Percentiles rank a stretch among this genome's conserved stretches.
phyloP scores from a whole-genome alignment of 2,888 invertebrate genomes.

The Caenorhabditis becei region DNA sequence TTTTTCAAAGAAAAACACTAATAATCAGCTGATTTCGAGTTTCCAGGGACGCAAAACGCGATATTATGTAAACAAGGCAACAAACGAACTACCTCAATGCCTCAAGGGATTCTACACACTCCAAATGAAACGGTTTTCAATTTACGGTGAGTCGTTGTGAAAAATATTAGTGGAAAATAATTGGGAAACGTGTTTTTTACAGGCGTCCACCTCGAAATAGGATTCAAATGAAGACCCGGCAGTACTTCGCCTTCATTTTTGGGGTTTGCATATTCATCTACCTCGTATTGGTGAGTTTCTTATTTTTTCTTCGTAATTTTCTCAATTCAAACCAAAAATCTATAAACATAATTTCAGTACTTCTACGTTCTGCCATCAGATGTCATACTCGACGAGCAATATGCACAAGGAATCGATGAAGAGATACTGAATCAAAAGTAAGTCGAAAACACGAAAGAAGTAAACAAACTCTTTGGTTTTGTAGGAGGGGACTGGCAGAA shows the following conservation, averaged over 20 bases:
- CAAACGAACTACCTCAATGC: slow-evolving; percentile 26
- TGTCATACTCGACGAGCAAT: slow-evolving; percentile 54
- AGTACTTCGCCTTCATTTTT: slow-evolving; percentile 38
- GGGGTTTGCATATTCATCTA: slow-evolving; percentile 39
- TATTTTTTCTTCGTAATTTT: no score
- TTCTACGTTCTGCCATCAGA: slow-evolving; percentile 46
- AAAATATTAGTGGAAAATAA: slow-evolving; percentile 6
- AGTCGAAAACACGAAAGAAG: neutral
- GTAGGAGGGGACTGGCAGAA: slow-evolving; percentile 42
- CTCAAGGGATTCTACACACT: slow-evolving; percentile 55
- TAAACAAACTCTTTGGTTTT: neutral
- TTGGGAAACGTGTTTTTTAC: neutral
- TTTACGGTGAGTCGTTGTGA: slow-evolving; percentile 19
- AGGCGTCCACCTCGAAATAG: slow-evolving; percentile 27
- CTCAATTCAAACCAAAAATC: slow-evolving; percentile 3
- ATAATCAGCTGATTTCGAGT: neutral
- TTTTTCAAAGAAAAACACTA: neutral
- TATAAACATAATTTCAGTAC: slow-evolving; percentile 35
- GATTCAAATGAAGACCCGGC: slow-evolving; percentile 21
- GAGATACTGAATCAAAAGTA: slow-evolving; percentile 45
- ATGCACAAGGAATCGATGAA: slow-evolving; percentile 45
- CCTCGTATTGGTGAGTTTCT: slow-evolving; percentile 33
- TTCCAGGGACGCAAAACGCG: slow-evolving; percentile 3
- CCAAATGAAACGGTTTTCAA: slow-evolving; percentile 47
- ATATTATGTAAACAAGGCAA: slow-evolving; percentile 37